Evolutionary conservation across 1,140 invertebrate species (phyloP).

Genomic region (Drosophila seguyi): DNA sequence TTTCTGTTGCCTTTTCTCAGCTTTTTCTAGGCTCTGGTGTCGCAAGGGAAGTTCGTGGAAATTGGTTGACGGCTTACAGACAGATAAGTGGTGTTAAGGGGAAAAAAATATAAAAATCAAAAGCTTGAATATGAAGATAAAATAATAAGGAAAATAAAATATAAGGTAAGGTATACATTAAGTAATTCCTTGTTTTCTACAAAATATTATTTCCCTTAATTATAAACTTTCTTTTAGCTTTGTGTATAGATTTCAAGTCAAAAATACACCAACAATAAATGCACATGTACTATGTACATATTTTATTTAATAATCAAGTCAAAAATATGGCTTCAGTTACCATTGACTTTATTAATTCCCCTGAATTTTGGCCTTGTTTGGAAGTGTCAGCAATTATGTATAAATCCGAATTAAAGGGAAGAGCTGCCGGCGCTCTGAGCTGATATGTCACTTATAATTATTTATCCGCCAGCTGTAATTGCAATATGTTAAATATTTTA

Average conservation of each 20-base stretch:
- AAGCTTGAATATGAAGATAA: not conserved
- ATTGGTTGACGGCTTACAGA: not conserved
- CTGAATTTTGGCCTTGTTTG: slow-evolving; percentile 43
- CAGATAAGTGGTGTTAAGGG: not conserved
- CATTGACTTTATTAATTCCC: slow-evolving; percentile 43
- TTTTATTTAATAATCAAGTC: slow-evolving; percentile 48
- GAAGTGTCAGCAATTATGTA: slow-evolving; percentile 61
- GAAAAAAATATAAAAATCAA: not conserved
- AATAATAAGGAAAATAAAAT: not conserved
- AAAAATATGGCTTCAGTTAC: slow-evolving; percentile 16
- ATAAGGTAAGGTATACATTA: not conserved
- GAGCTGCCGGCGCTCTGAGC: not conserved
- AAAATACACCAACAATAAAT: slow-evolving; percentile 12
- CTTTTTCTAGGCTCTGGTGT: slow-evolving; percentile 13
- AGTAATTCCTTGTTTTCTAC: not conserved
- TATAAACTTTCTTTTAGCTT: not conserved
- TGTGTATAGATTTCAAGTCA: slow-evolving; percentile 23
- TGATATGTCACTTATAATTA: slow-evolving; percentile 32
- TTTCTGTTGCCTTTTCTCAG: slow-evolving; percentile 17
- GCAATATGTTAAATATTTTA: slow-evolving; percentile 42
- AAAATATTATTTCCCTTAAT: not conserved
- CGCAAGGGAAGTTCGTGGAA: slow-evolving; percentile 43
- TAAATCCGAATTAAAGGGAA: slow-evolving; percentile 69
- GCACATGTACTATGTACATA: slow-evolving; percentile 9
- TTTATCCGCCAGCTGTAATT: slow-evolving; percentile 37